phyloP scores from a whole-genome alignment of 2,888 invertebrate species.

The Dolichomitus sp. region DNA sequence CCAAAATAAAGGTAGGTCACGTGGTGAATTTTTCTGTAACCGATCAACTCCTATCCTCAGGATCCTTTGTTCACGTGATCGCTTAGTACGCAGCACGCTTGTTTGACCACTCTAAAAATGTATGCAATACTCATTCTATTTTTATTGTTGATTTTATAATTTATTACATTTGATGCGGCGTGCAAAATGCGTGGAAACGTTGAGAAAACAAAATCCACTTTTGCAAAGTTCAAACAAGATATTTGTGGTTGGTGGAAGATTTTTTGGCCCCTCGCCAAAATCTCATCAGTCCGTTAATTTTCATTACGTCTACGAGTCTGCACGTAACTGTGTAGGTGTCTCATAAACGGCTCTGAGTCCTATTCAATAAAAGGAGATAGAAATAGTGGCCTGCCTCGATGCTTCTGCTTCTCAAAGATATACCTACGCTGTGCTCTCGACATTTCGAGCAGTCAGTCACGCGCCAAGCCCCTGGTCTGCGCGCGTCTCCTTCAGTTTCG shows the following conservation, averaged over 20 bases:
- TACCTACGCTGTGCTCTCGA: constrained; percentile 19
- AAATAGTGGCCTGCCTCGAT: constrained; percentile 12
- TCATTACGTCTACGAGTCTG: constrained; percentile 35
- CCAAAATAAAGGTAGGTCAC: too few species aligned
- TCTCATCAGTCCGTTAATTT: constrained; percentile 42
- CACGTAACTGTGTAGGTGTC: constrained; percentile 23
- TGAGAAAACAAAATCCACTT: background rate
- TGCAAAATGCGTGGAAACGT: background rate
- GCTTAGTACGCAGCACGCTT: background rate
- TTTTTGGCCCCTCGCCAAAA: constrained; percentile 45
- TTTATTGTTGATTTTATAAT: background rate
- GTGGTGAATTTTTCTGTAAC: background rate
- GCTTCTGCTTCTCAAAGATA: constrained; percentile 31
- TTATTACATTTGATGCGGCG: background rate
- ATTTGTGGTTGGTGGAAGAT: constrained; percentile 8
- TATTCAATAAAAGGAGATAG: constrained; percentile 14
- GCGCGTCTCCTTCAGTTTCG: constrained; percentile 17
- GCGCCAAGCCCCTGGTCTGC: constrained; percentile 43
- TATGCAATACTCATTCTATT: too few species aligned
- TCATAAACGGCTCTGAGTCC: background rate
- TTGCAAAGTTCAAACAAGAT: constrained; percentile 13
- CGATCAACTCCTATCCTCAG: background rate
- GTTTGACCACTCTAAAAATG: too few species aligned
- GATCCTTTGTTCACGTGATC: background rate
- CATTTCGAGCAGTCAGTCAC: constrained; percentile 60